Base-by-base conservation (phyloP, 2,888 invertebrate genomes). In the Aspidiotus rigidus region DNA sequence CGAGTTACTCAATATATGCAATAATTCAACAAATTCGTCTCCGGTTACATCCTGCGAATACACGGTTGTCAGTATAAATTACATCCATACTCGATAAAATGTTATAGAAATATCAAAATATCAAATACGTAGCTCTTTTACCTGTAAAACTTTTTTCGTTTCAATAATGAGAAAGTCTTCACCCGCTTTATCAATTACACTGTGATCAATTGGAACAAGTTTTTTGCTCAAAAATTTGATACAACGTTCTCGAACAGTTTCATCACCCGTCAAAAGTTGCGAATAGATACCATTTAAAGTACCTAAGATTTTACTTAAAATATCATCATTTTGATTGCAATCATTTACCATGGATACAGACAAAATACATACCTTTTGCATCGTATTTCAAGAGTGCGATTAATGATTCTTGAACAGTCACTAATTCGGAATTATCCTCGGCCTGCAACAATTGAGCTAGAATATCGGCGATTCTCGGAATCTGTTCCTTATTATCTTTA, bases 381-480 rank as follows among this genome's bases (percentile, higher is more conserved):
- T 89, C 87, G 75, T 83, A 83, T 76, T 87, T 88, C 74, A 92
- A 82, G 44, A 93, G 83, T 42, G 89, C 84, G 74, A 89, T 81
- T 66, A 97, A 81, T 0, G 93, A 90, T 75, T 86, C 88, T 72
- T 90, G 88, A 42, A 95, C 91, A 73, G 91, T 85, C 77, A 85
- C 87, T 72, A 93, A 82, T 80, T 97, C 97, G 39, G 86, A 83
- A 40, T 85, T 79, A 79, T 95, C 94, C 73, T 93, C 90, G 28
- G 92, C 85, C 77, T 92, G 90, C 70, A 97, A 80, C 57, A 98
- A 81, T 77, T 98, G 97, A 7, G 92, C 89, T 71, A 97, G 81
- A 72, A 96, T 92, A 77, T 95, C 94, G 11, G 94, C 90, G 75
- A 97, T 89, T 78, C 89, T 88, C 49, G 86, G 84, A 0, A 93